Conservation (phyloP, 2,113 vertebrate genomes). For the Nibea albiflora region DNA sequence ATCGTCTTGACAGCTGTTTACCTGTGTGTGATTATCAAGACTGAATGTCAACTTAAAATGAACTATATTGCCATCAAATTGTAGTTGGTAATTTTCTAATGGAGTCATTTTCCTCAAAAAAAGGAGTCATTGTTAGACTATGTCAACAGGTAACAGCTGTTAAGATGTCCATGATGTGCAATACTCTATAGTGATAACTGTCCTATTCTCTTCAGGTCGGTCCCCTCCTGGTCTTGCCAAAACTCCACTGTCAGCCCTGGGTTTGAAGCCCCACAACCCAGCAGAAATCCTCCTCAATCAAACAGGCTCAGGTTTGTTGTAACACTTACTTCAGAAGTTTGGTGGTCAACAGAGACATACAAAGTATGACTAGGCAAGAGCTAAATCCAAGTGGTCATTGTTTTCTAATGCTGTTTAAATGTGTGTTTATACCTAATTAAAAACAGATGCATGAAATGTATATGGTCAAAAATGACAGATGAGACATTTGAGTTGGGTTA, state of each 20-base stretch:
- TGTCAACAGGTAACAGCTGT: constrained; percentile 67
- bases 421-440: not conserved
- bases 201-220: constrained; percentile 84
- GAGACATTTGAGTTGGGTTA: not conserved
- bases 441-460: too few relatives aligned
- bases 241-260: constrained; percentile 95
- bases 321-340: not conserved
- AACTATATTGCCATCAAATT: not conserved
- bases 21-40: constrained; percentile 29
- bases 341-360: not conserved
- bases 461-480: not conserved
- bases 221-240: constrained; percentile 96
- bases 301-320: constrained; percentile 89
- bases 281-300: constrained; percentile 93
- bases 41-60: not conserved
- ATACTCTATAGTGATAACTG: constrained; percentile 1
- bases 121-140: not conserved
- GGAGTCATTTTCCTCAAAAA: not conserved
- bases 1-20: constrained; percentile 71
- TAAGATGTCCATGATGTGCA: constrained; percentile 22
- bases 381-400: not conserved
- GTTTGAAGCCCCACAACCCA: constrained; percentile 97
- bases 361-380: not conserved
- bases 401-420: not conserved
- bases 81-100: not conserved